These are phyloP conservation scores for Hydrotaea diabolus DNA, from an alignment of 2,888 invertebrate species.

Conservation along the genomic window DNA sequence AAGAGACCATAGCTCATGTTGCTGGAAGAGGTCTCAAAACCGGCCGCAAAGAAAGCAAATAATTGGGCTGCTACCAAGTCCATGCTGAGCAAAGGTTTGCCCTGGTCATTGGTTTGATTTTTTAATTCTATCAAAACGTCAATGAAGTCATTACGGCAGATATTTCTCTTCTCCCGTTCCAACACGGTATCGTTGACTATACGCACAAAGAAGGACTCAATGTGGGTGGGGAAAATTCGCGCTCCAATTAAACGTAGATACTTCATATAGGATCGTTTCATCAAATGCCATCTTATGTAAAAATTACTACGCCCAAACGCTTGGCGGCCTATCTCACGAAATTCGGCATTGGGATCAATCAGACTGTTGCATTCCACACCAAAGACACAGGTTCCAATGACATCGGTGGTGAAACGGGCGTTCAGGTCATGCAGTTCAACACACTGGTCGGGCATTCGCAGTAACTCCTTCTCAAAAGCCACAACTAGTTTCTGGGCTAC, in stretches of 20 bases:
- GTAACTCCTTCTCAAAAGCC: conserved; percentile 59
- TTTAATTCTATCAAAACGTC: conserved; percentile 73
- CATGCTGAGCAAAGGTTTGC: conserved; percentile 75
- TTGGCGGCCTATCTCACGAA: conserved; percentile 72
- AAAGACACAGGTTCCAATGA: conserved; percentile 81
- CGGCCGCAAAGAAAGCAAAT: conserved; percentile 82
- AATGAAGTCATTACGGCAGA: conserved; percentile 74
- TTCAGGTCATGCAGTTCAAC: conserved; percentile 80
- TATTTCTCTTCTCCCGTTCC: conserved; percentile 70
- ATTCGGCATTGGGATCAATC: conserved; percentile 77
- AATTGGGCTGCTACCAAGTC: conserved; percentile 82
- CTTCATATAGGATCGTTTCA: conserved; percentile 64
- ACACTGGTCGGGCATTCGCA: neutral
- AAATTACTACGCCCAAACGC: conserved; percentile 66
- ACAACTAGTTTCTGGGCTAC: conserved; percentile 72
- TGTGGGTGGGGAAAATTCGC: neutral
- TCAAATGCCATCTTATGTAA: conserved; percentile 70
- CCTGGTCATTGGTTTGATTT: conserved; percentile 62
- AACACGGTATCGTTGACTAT: conserved; percentile 72
- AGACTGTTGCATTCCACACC: conserved; percentile 81
- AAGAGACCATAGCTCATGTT: conserved; percentile 81
- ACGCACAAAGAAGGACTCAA: conserved; percentile 69
- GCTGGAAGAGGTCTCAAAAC: conserved; percentile 82
- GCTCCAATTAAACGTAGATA: conserved; percentile 46
- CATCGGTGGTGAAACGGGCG: conserved; percentile 81